Base-by-base conservation (phyloP, 2,797 vertebrate species). In the Pangasius djambal region DNA sequence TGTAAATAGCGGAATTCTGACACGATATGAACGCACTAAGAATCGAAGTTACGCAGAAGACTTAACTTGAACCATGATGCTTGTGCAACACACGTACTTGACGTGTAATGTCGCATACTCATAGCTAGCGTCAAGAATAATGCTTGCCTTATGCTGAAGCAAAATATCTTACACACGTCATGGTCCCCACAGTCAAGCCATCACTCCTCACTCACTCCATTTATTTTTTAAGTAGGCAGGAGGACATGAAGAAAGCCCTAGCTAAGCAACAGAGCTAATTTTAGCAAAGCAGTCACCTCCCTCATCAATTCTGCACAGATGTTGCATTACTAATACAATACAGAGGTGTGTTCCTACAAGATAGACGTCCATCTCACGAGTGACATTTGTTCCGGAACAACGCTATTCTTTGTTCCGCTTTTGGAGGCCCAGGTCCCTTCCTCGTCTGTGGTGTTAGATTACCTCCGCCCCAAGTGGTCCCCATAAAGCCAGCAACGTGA, bases 221-320 rank as follows among this genome's bases (percentile, higher is more conserved):
- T 70, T 34, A 70, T 70, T 70, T 70, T 34, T 70, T 52, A 34
- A 25, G 20, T 48, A 85, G n/a, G 18, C n/a, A 25, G 18, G 4
- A 85, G 1, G 48, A 85, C 48, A 70, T 13, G 22, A 22, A 48
- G 59, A 55, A 85, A 67, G n/a, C 10, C 18, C 37, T 2, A 55
- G 83, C 65, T 34, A 37, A 83, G 40, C 40, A 44, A 86, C 52
- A 9, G 34, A 86, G 67, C 52, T 59, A 55, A 74, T 86, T 85
- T 74, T 44, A 74, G n/a, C 52, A 94, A 92, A 85, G 87, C n/a
- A 86, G 93, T 93, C 95, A 96, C 95, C 96, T 94, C 94, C 94
- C 94, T 65, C 61, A 65, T 65, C 82, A 83, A n/a, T 83, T 83
- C 59, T 48, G 37, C 44, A 55, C 83, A 69, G 8, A 69, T 55